Evolutionary conservation across 1,140 invertebrate species (phyloP).

Genomic region (Zaprionus davidi): DNA sequence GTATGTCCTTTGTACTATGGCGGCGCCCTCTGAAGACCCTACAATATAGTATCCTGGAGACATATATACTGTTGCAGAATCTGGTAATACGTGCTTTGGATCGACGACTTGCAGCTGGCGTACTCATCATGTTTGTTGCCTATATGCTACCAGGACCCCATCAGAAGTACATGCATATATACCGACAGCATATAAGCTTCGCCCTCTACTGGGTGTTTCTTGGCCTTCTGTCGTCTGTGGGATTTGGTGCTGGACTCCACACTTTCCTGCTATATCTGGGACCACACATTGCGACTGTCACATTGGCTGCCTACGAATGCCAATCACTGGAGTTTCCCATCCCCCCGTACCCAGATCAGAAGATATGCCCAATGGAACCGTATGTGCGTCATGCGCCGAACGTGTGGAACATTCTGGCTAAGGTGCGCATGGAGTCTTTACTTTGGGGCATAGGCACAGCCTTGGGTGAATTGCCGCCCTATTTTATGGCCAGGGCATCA

Average conservation of each 20-base stretch:
- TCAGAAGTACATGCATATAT: slow-evolving; percentile 71
- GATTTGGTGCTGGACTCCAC: slow-evolving; percentile 98
- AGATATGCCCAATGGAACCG: slow-evolving; percentile 89
- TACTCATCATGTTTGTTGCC: slow-evolving; percentile 56
- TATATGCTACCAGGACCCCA: slow-evolving; percentile 84
- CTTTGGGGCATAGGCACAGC: slow-evolving; percentile 99
- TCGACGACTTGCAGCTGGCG: slow-evolving; percentile 81
- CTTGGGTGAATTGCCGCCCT: slow-evolving; percentile 96
- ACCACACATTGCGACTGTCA: slow-evolving; percentile 95
- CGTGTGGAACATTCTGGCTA: slow-evolving; percentile 96
- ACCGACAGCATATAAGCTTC: slow-evolving; percentile 87
- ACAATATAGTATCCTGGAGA: slow-evolving; percentile 92
- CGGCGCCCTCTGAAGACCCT: slow-evolving; percentile 92
- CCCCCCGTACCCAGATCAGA: slow-evolving; percentile 94
- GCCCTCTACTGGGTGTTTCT: slow-evolving; percentile 97
- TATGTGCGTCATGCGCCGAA: slow-evolving; percentile 86
- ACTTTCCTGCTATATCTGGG: slow-evolving; percentile 99
- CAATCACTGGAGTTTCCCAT: slow-evolving; percentile 96
- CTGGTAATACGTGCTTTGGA: slow-evolving; percentile 85
- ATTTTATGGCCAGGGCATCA: slow-evolving; percentile 98
- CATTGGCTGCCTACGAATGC: slow-evolving; percentile 98
- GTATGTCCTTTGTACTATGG: slow-evolving; percentile 92
- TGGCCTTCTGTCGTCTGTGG: slow-evolving; percentile 98
- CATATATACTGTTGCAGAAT: slow-evolving; percentile 86
- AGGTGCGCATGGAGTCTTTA: slow-evolving; percentile 96